These are phyloP conservation scores for Nannoperca australis DNA, from an alignment of 2,797 vertebrate species.

Conservation along the genomic window DNA sequence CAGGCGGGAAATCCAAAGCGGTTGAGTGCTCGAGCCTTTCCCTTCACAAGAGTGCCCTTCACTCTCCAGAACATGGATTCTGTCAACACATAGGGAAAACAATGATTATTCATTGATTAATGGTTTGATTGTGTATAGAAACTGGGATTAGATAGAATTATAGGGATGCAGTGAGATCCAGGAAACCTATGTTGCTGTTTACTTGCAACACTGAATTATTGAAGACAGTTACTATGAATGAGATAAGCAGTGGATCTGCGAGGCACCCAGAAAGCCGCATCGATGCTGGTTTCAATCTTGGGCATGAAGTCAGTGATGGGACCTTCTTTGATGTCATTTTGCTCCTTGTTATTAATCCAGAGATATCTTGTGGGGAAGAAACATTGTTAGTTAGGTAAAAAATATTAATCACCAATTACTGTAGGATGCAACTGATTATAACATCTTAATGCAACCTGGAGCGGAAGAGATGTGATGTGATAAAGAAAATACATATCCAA, in stretches of 20 bases:
- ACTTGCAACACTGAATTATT: not conserved
- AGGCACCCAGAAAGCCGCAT: conserved; percentile 85
- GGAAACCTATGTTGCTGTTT: not conserved
- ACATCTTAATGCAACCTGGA: not conserved
- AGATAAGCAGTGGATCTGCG: conserved; percentile 82
- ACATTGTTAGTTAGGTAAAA: not conserved
- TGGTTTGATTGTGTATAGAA: not conserved
- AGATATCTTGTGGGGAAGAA: conserved; percentile 75
- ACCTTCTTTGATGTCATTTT: conserved; percentile 81
- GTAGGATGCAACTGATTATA: not conserved
- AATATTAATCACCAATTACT: not conserved
- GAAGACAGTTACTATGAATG: conserved; percentile 79
- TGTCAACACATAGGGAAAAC: conserved; percentile 32
- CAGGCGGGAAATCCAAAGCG: conserved; percentile 83
- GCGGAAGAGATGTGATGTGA: not conserved
- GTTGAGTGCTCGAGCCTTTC: conserved; percentile 77
- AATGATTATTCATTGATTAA: not conserved
- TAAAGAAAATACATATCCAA: not conserved
- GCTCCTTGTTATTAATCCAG: conserved; percentile 84
- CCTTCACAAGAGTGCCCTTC: conserved; percentile 78
- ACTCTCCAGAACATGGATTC: conserved; percentile 85
- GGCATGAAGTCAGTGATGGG: conserved; percentile 85
- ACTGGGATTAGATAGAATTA: not conserved
- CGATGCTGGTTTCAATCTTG: conserved; percentile 80
- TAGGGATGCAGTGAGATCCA: not conserved